A percentile compares a stretch with the other conserved stretches of the same genome.
phyloP scores from a whole-genome alignment of 1,140 invertebrate species.

The Monochamus saltuarius region DNA sequence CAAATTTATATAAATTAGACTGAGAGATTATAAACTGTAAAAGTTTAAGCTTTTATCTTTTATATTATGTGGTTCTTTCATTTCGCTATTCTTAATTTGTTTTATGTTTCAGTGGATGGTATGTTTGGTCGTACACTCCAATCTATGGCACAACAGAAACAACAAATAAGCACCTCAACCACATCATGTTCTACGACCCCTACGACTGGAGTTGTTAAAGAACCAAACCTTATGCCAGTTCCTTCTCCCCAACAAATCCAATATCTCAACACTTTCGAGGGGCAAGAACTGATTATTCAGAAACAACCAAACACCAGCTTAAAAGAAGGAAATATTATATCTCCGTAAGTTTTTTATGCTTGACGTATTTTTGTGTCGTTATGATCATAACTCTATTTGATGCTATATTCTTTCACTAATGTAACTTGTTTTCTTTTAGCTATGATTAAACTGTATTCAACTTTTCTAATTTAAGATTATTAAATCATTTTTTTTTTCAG shows the following conservation, averaged over 20 bases:
- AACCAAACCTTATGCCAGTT: constrained; percentile 92
- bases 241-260: constrained; percentile 95
- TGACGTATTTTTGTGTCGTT: too few species aligned
- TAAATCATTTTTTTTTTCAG: constrained; percentile 38
- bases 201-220: constrained; percentile 57
- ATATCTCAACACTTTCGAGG: constrained; percentile 93
- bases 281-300: constrained; percentile 94
- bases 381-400: too few species aligned
- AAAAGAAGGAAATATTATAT: constrained; percentile 55
- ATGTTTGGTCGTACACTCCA: constrained; percentile 79
- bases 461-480: background rate
- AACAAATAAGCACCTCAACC: constrained; percentile 55
- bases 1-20: too few species aligned
- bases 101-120: constrained; percentile 60
- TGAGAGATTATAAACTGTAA: too few species aligned
- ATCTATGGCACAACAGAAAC: constrained; percentile 75
- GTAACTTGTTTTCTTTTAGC: background rate
- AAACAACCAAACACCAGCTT: constrained; percentile 92
- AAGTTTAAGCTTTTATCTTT: too few species aligned
- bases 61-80: too few species aligned
- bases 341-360: constrained; percentile 46
- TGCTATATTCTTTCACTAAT: too few species aligned
- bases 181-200: constrained; percentile 46
- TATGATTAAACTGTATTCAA: background rate
- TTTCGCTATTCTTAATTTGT: background rate